Conservation (phyloP, 1,140 invertebrate genomes). For the Laupala kohalensis region DNA sequence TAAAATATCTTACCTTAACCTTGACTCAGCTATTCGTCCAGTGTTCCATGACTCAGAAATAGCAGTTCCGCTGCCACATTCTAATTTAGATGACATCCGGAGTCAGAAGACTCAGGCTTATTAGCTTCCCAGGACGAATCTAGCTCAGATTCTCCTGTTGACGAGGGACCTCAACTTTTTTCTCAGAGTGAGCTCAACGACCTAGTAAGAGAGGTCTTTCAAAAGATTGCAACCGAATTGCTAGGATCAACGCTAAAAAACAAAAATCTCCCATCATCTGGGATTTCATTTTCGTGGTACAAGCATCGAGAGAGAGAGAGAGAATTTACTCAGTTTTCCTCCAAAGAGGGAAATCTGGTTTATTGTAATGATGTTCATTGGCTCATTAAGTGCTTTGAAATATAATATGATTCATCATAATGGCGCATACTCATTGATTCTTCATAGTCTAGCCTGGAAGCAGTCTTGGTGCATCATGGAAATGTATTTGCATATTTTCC, state of each 20-base stretch:
- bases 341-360: conserved; percentile 13
- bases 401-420: conserved; percentile 16
- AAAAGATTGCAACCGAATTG: too few species aligned
- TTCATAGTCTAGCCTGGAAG: conserved; percentile 17
- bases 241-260: too few species aligned
- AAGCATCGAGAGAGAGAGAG: too few species aligned
- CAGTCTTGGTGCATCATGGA: conserved; percentile 18
- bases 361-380: conserved; percentile 15
- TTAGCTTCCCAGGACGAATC: conserved; percentile 7
- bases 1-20: not conserved
- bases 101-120: conserved; percentile 1
- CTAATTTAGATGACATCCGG: conserved; percentile 1
- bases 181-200: too few species aligned
- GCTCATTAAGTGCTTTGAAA: conserved; percentile 20
- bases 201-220: too few species aligned
- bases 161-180: too few species aligned
- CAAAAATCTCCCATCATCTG: too few species aligned
- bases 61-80: not conserved
- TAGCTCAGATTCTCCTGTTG: too few species aligned
- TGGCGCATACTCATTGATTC: conserved; percentile 18
- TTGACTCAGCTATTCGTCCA: conserved; percentile 1
- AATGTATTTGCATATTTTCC: conserved; percentile 13
- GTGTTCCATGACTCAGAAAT: not conserved
- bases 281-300: too few species aligned
- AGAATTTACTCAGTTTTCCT: too few species aligned